Conservation (phyloP, 1,140 invertebrate genomes). For the Hyles euphorbiae region DNA sequence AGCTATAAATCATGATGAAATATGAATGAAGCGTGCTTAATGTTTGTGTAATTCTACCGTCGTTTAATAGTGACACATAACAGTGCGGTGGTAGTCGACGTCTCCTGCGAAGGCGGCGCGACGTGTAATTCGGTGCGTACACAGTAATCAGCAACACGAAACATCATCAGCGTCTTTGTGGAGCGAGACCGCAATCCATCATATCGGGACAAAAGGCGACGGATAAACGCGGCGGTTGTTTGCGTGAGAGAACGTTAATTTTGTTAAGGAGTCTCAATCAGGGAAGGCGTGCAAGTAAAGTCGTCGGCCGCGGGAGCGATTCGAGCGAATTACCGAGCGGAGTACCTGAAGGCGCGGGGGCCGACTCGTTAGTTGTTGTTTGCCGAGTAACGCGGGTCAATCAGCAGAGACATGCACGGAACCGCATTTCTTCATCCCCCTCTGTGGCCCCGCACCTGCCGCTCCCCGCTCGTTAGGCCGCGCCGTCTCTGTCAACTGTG, state of each 20-base stretch:
- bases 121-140: conserved; percentile 49
- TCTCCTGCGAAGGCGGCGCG: conserved; percentile 29
- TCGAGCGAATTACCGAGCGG: conserved; percentile 56
- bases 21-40: conserved; percentile 38
- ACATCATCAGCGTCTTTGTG: conserved; percentile 58
- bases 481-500: conserved; percentile 69
- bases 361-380: conserved; percentile 76
- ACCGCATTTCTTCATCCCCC: conserved; percentile 78
- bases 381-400: conserved; percentile 76
- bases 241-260: conserved; percentile 69
- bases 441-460: conserved; percentile 28
- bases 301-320: conserved; percentile 61
- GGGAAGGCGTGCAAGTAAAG: conserved; percentile 62
- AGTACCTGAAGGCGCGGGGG: conserved; percentile 67
- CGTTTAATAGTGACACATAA: conserved; percentile 10
- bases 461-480: conserved; percentile 64
- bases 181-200: conserved; percentile 64
- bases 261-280: conserved; percentile 73
- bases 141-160: conserved; percentile 59
- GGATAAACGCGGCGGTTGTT: conserved; percentile 55
- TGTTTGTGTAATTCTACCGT: conserved; percentile 40
- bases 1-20: conserved; percentile 57
- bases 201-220: conserved; percentile 66
- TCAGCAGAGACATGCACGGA: conserved; percentile 81
- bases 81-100: conserved; percentile 14